Evolutionary conservation across 2,888 invertebrate species (phyloP).

Genomic region (Euclidia mi): DNA sequence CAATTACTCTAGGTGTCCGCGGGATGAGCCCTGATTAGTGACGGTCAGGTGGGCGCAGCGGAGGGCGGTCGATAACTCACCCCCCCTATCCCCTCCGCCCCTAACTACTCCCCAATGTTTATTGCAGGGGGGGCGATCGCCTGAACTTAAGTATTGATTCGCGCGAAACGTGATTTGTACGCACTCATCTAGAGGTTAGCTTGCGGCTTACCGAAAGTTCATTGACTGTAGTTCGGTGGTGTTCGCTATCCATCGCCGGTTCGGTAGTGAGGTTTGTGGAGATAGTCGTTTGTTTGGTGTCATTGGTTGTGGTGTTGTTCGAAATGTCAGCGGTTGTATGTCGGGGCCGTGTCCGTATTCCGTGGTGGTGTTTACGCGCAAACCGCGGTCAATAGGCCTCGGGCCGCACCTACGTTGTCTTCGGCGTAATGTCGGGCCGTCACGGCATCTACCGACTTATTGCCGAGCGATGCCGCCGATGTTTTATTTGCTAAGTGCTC

Average conservation of each 20-base stretch:
- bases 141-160: constrained; percentile 90
- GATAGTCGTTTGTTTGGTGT: constrained; percentile 7
- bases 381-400: constrained; percentile 86
- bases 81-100: constrained; percentile 69
- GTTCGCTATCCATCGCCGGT: constrained; percentile 61
- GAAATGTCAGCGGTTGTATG: constrained; percentile 43
- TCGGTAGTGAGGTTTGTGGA: neutral
- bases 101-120: constrained; percentile 83
- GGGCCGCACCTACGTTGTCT: constrained; percentile 86
- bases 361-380: constrained; percentile 84
- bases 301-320: constrained; percentile 54
- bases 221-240: constrained; percentile 60
- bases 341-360: constrained; percentile 55
- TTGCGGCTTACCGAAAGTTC: constrained; percentile 74
- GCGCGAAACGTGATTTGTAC: constrained; percentile 90
- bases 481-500: constrained; percentile 88
- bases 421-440: constrained; percentile 81
- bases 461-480: constrained; percentile 67
- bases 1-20: constrained; percentile 88
- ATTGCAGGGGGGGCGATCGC: constrained; percentile 88
- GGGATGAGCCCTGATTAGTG: constrained; percentile 90
- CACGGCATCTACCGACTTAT: constrained; percentile 87
- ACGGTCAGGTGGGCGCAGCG: constrained; percentile 86
- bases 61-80: constrained; percentile 78
- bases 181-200: constrained; percentile 88